Percentiles rank a stretch among this genome's conserved stretches.
Conservation (phyloP, 2,888 invertebrate genomes). For the Netelia inedita region DNA sequence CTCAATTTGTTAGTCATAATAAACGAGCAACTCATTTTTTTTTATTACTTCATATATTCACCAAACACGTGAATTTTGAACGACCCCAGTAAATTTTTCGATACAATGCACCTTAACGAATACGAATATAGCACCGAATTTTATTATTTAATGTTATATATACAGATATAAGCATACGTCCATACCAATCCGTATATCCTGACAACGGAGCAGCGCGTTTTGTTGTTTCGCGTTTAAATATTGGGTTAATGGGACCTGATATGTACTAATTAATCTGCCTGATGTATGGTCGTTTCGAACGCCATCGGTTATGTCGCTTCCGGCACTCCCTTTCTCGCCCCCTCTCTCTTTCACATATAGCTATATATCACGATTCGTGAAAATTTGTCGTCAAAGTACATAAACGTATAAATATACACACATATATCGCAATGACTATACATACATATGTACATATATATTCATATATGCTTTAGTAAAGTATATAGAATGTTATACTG, state of each 20-base stretch:
- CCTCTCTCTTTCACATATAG: constrained; percentile 6
- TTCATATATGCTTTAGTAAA: no score
- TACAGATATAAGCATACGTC: background rate
- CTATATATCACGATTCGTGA: background rate
- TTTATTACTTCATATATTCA: background rate
- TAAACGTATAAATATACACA: background rate
- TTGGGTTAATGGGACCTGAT: constrained; percentile 34
- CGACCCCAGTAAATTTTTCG: background rate
- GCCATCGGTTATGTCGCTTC: constrained; percentile 38
- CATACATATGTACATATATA: background rate
- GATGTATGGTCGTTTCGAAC: constrained; percentile 42
- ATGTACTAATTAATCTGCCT: constrained; percentile 52
- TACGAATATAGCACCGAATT: background rate
- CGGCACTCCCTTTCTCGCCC: background rate
- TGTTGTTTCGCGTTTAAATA: constrained; percentile 25
- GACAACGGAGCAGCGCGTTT: background rate
- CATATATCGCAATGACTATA: background rate
- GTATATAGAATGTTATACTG: background rate
- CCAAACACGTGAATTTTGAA: background rate
- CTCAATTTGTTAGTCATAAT: no score
- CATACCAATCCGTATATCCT: background rate
- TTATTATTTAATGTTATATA: background rate
- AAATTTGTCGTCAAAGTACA: constrained; percentile 18
- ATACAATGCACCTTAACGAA: background rate
- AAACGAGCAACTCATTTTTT: background rate